Evolutionary conservation across 2,888 invertebrate genomes (phyloP), one percentile per base, ranked within the genome.

Genomic region (Trachelus iudaicus): DNA sequence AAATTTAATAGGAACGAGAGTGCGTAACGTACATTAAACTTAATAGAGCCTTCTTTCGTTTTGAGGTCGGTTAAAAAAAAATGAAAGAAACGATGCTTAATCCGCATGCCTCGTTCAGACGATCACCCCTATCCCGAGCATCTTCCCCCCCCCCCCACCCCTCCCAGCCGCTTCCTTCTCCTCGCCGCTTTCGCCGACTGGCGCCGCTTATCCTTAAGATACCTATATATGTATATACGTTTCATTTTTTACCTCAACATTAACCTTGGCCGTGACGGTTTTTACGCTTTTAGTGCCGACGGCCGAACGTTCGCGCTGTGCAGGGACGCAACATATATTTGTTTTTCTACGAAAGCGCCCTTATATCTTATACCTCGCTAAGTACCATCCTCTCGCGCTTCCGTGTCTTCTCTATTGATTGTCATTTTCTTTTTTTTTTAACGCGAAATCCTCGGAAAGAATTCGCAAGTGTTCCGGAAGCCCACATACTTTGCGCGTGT

Each of bases 211-310:
- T 56, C 56, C 56, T 56, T 56, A 56, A 56, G 23, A 56, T 23
- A 56, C 9, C 1, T 23, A 40, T 40, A 23, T 23, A 15, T 37
- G 4, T 35, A 40, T 40, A 40, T 4, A 15, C 56, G 56, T 56
- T 56, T 56, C 23, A 56, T 56, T 56, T 56, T 56, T 56, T 56
- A 56, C 56, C 56, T 56, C 23, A 40, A 23, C 71, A 31, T 31
- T 71, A 71, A 71, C 71, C 71, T 71, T 34, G 71, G 34, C 34
- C 71, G 34, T 34, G 34, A n/a, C 71, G 31, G 71, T 71, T 71
- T 71, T 71, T 33, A 71, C 9, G 71, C 31, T 71, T 71, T 71
- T 31, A 31, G 6, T 15, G 15, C 23, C 6, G 56, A 56, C 56
- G 56, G 56, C 6, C 71, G 71, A 71, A 71, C 13, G 71, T 34